A percentile compares a stretch with the other conserved stretches of the same genome.
phyloP scores from a whole-genome alignment of 2,888 invertebrate species.

The Tridacna gigas region DNA sequence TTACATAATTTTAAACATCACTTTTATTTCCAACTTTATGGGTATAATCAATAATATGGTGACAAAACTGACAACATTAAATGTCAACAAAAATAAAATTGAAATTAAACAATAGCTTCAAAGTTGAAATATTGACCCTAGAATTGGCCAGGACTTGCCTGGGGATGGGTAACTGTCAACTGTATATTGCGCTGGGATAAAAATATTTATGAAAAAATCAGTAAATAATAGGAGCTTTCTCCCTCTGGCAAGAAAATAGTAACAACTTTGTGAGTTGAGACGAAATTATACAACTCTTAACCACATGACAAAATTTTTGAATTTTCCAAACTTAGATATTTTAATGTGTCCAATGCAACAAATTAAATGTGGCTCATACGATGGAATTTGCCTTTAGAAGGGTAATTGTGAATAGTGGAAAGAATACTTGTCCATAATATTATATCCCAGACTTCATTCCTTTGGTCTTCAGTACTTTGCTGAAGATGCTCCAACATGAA shows the following conservation, averaged over 20 bases:
- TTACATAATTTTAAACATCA: not conserved
- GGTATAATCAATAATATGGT: conserved; percentile 5
- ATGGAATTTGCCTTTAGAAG: too few relatives aligned
- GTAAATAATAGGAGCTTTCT: not conserved
- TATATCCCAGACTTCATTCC: too few relatives aligned
- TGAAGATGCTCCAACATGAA: too few relatives aligned
- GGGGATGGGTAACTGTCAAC: conserved; percentile 1
- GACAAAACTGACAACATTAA: conserved; percentile 13
- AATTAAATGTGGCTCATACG: too few relatives aligned
- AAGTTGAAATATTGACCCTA: conserved; percentile 15
- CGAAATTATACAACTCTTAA: too few relatives aligned
- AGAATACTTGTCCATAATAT: too few relatives aligned
- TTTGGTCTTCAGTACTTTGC: too few relatives aligned
- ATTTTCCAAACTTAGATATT: too few relatives aligned
- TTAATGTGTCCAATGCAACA: too few relatives aligned
- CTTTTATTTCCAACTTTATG: conserved; percentile 6
- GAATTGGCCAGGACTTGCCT: not conserved
- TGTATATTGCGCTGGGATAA: conserved; percentile 1
- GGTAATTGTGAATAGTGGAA: too few relatives aligned
- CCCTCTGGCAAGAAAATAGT: not conserved
- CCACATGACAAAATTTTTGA: too few relatives aligned
- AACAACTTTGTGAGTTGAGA: too few relatives aligned
- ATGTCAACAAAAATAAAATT: conserved; percentile 23
- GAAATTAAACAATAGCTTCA: not conserved
- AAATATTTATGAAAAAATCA: conserved; percentile 24